These are phyloP conservation scores for Lucilia sericata DNA, from an alignment of 1,140 invertebrate species.

Conservation along the genomic window DNA sequence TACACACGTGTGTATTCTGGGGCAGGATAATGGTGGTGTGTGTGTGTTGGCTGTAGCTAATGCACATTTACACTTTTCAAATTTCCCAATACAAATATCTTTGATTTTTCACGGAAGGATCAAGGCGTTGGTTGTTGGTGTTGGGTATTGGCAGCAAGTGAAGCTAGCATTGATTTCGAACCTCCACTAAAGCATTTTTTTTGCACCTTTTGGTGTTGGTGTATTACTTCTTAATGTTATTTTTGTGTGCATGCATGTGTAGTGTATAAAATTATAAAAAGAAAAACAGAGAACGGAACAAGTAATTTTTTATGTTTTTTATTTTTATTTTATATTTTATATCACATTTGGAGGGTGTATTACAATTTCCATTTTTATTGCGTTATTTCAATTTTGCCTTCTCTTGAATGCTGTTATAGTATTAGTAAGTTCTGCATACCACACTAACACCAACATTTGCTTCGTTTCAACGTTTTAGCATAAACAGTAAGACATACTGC, in stretches of 20 bases:
- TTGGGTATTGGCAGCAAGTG: neutral
- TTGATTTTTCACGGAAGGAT: conserved; percentile 23
- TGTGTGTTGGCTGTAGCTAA: neutral
- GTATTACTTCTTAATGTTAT: neutral
- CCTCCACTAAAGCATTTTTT: neutral
- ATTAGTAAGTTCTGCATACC: conserved; percentile 8
- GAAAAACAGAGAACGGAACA: neutral
- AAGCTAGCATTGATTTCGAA: conserved; percentile 18
- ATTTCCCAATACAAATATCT: conserved; percentile 19
- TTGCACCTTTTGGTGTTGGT: neutral
- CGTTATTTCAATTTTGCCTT: conserved; percentile 42
- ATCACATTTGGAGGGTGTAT: conserved; percentile 20
- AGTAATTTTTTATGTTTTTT: conserved; percentile 20
- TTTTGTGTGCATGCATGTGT: neutral
- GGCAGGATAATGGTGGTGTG: neutral
- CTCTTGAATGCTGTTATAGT: neutral
- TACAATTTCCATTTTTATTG: conserved; percentile 44
- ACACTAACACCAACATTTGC: neutral
- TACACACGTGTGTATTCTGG: conserved; percentile 9
- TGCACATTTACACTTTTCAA: conserved; percentile 24
- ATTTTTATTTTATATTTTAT: neutral
- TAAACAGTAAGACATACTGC: conserved; percentile 18
- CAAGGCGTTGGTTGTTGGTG: neutral
- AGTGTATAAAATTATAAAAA: neutral
- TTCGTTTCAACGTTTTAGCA: neutral